Conservation (phyloP, 2,113 vertebrate species). For the Paramisgurnus dabryanus region DNA sequence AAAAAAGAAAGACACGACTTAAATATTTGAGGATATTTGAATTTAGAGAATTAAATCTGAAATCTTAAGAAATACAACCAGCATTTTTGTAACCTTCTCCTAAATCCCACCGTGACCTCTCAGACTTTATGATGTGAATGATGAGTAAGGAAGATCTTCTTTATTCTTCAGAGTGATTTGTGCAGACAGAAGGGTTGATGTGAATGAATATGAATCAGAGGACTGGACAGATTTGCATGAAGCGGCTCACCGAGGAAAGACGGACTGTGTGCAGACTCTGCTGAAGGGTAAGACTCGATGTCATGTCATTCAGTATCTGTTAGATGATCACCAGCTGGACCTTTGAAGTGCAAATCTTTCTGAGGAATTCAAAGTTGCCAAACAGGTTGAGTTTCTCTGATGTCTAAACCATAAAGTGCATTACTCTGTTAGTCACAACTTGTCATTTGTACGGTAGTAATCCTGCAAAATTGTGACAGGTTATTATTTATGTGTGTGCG, state of each 20-base stretch:
- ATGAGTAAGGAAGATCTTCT: no score
- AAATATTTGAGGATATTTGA: no score
- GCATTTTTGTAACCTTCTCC: no score
- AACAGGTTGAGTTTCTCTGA: slow-evolving; percentile 7
- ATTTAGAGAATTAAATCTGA: no score
- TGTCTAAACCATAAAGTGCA: background rate
- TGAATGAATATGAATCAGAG: slow-evolving; percentile 54
- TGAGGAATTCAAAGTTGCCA: slow-evolving; percentile 2
- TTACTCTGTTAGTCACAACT: background rate
- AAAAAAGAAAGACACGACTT: no score
- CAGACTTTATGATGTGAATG: no score
- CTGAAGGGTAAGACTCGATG: slow-evolving; percentile 76
- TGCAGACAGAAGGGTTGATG: background rate
- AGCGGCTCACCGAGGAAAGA: slow-evolving; percentile 85
- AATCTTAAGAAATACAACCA: no score
- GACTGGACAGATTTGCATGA: slow-evolving; percentile 92
- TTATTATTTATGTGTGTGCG: slow-evolving; percentile 2
- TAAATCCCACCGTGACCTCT: no score
- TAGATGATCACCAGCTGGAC: no score
- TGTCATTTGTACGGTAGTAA: background rate
- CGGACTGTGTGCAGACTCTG: slow-evolving; percentile 77
- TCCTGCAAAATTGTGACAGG: background rate
- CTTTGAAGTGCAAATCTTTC: no score
- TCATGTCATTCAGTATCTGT: no score
- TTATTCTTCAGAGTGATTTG: no score